These are phyloP conservation scores for Drosophila setosimentum DNA, from an alignment of 2,888 invertebrate genomes.

Conservation along the genomic window DNA sequence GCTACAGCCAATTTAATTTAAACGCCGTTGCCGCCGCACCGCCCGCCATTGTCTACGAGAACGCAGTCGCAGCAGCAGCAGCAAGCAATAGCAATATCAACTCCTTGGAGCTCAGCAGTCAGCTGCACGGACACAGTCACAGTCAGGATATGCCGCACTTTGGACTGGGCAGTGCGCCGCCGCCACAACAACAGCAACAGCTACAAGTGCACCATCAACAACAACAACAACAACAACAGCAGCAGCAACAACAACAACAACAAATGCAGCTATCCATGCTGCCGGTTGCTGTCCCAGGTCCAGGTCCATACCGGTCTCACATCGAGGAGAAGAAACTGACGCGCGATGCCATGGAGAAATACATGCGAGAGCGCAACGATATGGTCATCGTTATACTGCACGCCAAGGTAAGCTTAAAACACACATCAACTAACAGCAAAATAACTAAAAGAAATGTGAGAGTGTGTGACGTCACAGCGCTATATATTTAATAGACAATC, in stretches of 20 bases:
- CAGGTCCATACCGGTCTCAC: conserved; percentile 81
- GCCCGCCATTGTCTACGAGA: conserved; percentile 73
- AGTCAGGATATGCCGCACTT: conserved; percentile 84
- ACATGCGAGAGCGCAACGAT: conserved; percentile 96
- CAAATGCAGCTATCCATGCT: conserved; percentile 83
- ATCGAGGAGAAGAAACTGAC: conserved; percentile 89
- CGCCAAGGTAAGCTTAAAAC: conserved; percentile 89
- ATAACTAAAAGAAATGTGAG: background rate
- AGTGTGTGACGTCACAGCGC: conserved; percentile 23
- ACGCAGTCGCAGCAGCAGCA: conserved; percentile 64
- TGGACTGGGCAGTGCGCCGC: conserved; percentile 85
- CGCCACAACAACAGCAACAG: conserved; percentile 62
- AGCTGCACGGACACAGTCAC: conserved; percentile 59
- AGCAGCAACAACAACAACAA: conserved; percentile 78
- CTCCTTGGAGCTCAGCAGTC: conserved; percentile 62
- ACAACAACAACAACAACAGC: conserved; percentile 70
- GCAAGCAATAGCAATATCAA: conserved; percentile 46
- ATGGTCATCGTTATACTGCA: conserved; percentile 99
- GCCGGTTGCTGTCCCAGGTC: conserved; percentile 73
- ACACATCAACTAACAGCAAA: background rate
- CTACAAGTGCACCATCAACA: conserved; percentile 73
- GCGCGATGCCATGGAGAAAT: conserved; percentile 94
- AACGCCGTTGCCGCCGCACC: conserved; percentile 69
- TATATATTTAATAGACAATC: background rate
- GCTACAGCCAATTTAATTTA: conserved; percentile 79